Evolutionary conservation across 1,140 invertebrate species (phyloP).

Genomic region (Phortica variegata): DNA sequence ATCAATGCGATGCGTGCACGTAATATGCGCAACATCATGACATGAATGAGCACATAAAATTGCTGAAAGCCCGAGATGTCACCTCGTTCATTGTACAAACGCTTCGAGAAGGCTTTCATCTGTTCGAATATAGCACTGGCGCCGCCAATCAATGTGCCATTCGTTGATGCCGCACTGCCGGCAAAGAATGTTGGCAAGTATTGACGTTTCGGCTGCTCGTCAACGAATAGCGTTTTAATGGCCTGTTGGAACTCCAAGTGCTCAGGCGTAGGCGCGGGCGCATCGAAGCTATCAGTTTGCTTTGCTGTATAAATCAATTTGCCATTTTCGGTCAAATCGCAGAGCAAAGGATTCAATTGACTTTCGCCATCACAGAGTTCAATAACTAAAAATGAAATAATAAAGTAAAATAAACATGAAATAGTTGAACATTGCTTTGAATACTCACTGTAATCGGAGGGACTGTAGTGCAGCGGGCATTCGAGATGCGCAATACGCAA

Average conservation of each 20-base stretch:
- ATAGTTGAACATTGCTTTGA: background rate
- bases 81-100: conserved; percentile 24
- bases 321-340: conserved; percentile 60
- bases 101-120: conserved; percentile 39
- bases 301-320: conserved; percentile 47
- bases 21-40: conserved; percentile 50
- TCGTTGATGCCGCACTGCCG: conserved; percentile 35
- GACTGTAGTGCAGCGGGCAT: conserved; percentile 80
- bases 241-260: conserved; percentile 33
- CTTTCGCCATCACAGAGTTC: conserved; percentile 56
- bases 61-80: conserved; percentile 42
- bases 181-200: conserved; percentile 35
- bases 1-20: conserved; percentile 58
- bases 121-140: conserved; percentile 38
- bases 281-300: conserved; percentile 8
- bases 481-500: conserved; percentile 64
- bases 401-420: too few species aligned
- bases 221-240: conserved; percentile 43
- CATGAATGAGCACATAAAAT: conserved; percentile 40
- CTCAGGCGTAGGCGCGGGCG: background rate
- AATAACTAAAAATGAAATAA: conserved; percentile 49
- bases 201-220: conserved; percentile 35
- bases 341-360: conserved; percentile 42
- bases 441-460: conserved; percentile 76
- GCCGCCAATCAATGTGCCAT: conserved; percentile 43